Base-by-base conservation (phyloP, 1,140 invertebrate species). In the Drosophila athabasca region DNA sequence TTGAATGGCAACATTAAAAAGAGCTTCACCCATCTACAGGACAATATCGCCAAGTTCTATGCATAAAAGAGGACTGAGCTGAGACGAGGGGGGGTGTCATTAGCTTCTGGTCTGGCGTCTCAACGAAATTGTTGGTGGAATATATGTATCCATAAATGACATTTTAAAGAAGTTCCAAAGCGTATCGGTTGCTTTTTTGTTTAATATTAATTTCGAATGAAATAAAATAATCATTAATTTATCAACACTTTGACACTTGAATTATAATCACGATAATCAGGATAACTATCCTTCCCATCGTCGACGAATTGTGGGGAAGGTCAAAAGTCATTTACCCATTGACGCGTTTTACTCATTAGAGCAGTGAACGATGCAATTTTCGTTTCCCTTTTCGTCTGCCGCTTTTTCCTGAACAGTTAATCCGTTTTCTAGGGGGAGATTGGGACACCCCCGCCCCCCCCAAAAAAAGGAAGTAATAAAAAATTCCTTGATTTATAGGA, bases 401-500 rank as follows among this genome's bases (percentile, higher is more conserved):
- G 24, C 24, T 44, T 66, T 64, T 70, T 58, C 43, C 15, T 35
- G 49, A 44, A 65, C 52, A 15, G 51, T 43, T 49, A 69, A 69
- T 58, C 64, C 51, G 26, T 67, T 68, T 39, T 22, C 26, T 22
- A 55, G 22, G 26, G 13, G 19, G 22, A 0, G 31, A 29, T 15
- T 41, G 22, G 31, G 58, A 17, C 13, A 39, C 44, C 24, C 73
- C 74, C 62, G 19, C 41, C 19, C 61, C 76, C 24, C 24, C 24
- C 24, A 4, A 26, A 26, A 26, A 26, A 26, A 26, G 24, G 24
- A 26, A 26, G 24, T 26, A 83, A 70, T 73, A 82, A 88, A 87
- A 82, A 87, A 81, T 76, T 83, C 79, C 50, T 79, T 88, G 83
- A 88, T 88, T 88, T 88, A 88, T 88, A 73, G 50, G 83, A 74